Conservation (phyloP, 2,113 vertebrate genomes). For the Myrmecobius fasciatus region DNA sequence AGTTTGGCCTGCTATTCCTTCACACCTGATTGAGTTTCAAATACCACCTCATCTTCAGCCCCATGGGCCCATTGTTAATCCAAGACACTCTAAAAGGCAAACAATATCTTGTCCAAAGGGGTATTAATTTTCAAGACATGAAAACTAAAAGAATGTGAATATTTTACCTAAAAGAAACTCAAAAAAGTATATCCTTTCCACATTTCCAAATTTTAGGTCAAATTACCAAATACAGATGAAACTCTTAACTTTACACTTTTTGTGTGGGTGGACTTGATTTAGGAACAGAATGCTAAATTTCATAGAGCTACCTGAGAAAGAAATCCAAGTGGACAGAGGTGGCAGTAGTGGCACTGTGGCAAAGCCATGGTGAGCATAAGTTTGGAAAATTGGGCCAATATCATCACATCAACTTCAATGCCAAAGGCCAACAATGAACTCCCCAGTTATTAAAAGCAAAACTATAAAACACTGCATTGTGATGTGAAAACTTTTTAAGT, state of each 20-base stretch:
- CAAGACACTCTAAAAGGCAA: not conserved
- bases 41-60: not conserved
- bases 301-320: not conserved
- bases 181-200: not conserved
- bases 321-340: not conserved
- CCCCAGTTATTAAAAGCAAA: not conserved
- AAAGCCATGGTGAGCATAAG: not conserved
- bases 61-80: not conserved
- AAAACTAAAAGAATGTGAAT: not conserved
- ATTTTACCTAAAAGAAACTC: not conserved
- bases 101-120: not conserved
- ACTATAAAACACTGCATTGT: constrained; percentile 6
- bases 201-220: not conserved
- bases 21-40: constrained; percentile 16
- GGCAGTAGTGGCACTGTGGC: not conserved
- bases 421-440: not conserved
- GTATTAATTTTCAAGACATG: not conserved
- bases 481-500: not conserved
- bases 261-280: not conserved
- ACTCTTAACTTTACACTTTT: not conserved
- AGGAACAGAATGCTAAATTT: not conserved
- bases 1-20: not conserved
- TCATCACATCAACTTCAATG: not conserved
- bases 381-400: not conserved
- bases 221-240: not conserved